Conservation (phyloP, 2,888 invertebrate genomes). For the Ichneumoninae sp. region DNA sequence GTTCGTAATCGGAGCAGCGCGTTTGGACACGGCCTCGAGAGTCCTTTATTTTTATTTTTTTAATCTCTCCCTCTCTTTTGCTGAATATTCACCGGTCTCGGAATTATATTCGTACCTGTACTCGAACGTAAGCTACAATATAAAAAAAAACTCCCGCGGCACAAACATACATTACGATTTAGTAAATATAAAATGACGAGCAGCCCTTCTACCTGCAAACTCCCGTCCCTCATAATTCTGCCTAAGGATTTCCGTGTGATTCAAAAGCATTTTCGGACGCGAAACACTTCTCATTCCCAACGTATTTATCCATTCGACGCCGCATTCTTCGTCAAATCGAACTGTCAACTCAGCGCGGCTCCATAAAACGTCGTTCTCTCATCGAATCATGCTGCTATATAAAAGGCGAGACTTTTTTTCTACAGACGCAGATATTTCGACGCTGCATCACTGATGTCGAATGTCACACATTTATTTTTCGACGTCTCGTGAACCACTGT, state of each 20-base stretch:
- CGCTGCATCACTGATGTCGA: slow-evolving; percentile 33
- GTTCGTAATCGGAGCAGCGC: slow-evolving; percentile 57
- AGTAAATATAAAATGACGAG: slow-evolving; percentile 65
- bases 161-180: slow-evolving; percentile 66
- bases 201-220: slow-evolving; percentile 56
- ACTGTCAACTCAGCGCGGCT: slow-evolving; percentile 13
- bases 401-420: slow-evolving; percentile 34
- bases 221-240: slow-evolving; percentile 53
- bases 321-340: slow-evolving; percentile 21
- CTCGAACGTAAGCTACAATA: slow-evolving; percentile 67
- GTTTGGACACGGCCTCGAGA: slow-evolving; percentile 19
- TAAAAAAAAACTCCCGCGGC: slow-evolving; percentile 72
- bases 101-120: slow-evolving; percentile 56
- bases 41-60: slow-evolving; percentile 26
- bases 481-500: slow-evolving; percentile 52
- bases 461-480: slow-evolving; percentile 44
- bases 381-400: slow-evolving; percentile 26
- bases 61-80: slow-evolving; percentile 24
- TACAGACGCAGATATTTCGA: slow-evolving; percentile 34
- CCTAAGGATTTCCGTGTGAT: slow-evolving; percentile 36
- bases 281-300: slow-evolving; percentile 40
- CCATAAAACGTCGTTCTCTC: slow-evolving; percentile 32
- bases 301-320: slow-evolving; percentile 38
- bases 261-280: slow-evolving; percentile 30
- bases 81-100: slow-evolving; percentile 38